phyloP scores from a whole-genome alignment of 2,888 invertebrate species.

The Xylocampa areola region DNA sequence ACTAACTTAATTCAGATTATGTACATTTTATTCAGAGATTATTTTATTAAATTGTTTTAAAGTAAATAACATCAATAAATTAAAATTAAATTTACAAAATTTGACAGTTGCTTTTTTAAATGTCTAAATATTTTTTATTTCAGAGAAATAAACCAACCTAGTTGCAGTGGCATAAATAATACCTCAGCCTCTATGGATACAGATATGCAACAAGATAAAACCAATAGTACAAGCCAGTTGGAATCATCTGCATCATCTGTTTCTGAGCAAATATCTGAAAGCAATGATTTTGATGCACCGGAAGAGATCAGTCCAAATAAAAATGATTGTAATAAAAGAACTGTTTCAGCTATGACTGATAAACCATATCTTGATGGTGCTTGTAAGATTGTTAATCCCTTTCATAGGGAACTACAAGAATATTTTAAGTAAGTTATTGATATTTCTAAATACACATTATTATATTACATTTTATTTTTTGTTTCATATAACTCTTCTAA shows the following conservation, averaged over 20 bases:
- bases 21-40: no score
- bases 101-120: slow-evolving; percentile 5
- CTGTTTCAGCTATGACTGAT: slow-evolving; percentile 71
- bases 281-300: slow-evolving; percentile 65
- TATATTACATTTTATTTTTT: no score
- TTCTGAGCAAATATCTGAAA: slow-evolving; percentile 70
- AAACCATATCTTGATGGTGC: slow-evolving; percentile 52
- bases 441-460: neutral
- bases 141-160: slow-evolving; percentile 70
- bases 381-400: slow-evolving; percentile 59
- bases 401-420: slow-evolving; percentile 75
- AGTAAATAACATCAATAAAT: neutral
- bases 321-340: slow-evolving; percentile 41
- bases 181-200: slow-evolving; percentile 50
- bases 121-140: slow-evolving; percentile 44
- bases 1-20: no score
- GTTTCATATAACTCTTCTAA: no score
- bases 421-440: slow-evolving; percentile 73
- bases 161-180: slow-evolving; percentile 63
- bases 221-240: slow-evolving; percentile 47
- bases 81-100: neutral
- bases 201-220: slow-evolving; percentile 56
- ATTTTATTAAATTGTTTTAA: no score
- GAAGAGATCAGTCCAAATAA: slow-evolving; percentile 54
- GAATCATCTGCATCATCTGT: slow-evolving; percentile 70